These are phyloP conservation scores for Podargus strigoides DNA, from an alignment of 2,797 vertebrate genomes.

Conservation along the genomic window DNA sequence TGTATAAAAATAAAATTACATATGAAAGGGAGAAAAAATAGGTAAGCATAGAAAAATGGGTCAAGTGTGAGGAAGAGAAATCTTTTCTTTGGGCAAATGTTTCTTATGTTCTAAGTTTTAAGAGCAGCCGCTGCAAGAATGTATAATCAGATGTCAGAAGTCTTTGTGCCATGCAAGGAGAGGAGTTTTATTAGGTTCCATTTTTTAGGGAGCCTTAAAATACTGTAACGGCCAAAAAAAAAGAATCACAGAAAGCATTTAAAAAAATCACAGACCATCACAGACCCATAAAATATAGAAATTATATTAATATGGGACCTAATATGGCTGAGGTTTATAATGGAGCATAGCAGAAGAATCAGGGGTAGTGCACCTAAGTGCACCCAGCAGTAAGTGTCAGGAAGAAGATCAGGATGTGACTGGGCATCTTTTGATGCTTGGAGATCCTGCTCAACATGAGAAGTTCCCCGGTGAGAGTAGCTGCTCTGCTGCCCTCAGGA, in stretches of 20 bases:
- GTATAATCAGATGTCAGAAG: neutral
- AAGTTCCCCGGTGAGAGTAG: neutral
- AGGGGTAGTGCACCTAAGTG: accelerated
- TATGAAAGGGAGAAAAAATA: neutral
- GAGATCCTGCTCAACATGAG: neutral
- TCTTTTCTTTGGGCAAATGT: neutral
- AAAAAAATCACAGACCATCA: neutral
- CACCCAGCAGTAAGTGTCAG: neutral
- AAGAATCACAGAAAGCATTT: neutral
- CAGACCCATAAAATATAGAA: neutral
- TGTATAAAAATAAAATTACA: neutral
- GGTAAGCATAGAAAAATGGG: slow-evolving; percentile 1
- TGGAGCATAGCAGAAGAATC: neutral
- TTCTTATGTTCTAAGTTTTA: neutral
- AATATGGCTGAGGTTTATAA: neutral
- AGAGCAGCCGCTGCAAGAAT: neutral
- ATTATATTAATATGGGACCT: neutral
- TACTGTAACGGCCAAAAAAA: neutral
- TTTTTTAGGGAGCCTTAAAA: neutral
- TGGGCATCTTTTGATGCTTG: neutral
- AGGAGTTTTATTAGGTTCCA: slow-evolving; percentile 1
- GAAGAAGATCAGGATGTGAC: neutral
- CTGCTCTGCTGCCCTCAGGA: neutral
- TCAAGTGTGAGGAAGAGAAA: neutral
- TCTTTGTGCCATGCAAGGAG: neutral